Evolutionary conservation across 2,797 vertebrate genomes (phyloP).

Genomic region (Vireo griseus): DNA sequence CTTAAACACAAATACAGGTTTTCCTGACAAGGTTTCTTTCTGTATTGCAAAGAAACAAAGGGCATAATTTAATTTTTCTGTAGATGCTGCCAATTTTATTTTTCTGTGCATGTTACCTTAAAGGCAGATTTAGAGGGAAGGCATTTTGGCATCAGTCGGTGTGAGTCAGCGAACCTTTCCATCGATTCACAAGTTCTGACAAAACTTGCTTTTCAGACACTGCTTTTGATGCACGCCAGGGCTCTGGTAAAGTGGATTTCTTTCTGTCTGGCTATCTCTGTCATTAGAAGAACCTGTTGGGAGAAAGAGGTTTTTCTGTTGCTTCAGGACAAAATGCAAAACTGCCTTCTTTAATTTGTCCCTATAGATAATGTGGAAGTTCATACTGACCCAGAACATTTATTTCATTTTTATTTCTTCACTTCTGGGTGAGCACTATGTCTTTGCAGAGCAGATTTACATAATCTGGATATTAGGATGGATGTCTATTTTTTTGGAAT

Average conservation of each 20-base stretch:
- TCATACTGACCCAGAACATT: background rate
- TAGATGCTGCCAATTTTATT: background rate
- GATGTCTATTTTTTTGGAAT: background rate
- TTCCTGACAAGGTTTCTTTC: background rate
- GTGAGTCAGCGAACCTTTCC: constrained; percentile 40
- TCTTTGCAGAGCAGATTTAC: background rate
- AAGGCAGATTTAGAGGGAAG: constrained; percentile 18
- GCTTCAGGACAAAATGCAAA: background rate
- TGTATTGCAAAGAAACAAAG: background rate
- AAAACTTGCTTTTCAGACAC: constrained; percentile 25
- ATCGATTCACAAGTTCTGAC: constrained; percentile 25
- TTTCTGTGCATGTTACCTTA: background rate
- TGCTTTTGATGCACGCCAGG: background rate
- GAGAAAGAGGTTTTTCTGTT: background rate
- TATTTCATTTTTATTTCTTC: background rate
- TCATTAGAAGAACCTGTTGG: background rate
- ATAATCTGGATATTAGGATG: background rate
- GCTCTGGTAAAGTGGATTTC: background rate
- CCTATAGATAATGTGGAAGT: rapidly evolving
- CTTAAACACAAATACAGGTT: background rate
- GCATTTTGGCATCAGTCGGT: background rate
- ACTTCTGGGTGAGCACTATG: background rate
- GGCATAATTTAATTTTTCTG: background rate
- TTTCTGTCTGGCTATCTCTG: background rate
- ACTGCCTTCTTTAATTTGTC: background rate